A percentile compares a stretch with the other conserved stretches of the same genome.
These are phyloP conservation scores for Microctenopoma steveboyesi DNA, from an alignment of 2,797 vertebrate species.

Conservation along the genomic window DNA sequence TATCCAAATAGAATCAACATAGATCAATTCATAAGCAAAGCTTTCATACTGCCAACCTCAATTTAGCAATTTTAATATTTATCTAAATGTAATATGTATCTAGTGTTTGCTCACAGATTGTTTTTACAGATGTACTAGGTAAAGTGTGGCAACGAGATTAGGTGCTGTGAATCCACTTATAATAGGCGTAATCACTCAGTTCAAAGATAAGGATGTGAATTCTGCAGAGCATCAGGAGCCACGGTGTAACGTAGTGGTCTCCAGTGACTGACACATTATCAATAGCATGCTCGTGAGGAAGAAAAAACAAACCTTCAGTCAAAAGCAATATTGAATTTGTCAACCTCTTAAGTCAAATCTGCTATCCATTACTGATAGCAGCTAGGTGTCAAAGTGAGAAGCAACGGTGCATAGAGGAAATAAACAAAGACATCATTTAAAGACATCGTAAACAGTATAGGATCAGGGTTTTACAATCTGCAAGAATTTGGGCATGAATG, in stretches of 20 bases:
- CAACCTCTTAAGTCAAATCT: slow-evolving; percentile 60
- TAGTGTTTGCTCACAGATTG: slow-evolving; percentile 12
- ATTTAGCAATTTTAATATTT: neutral
- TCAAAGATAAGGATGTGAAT: neutral
- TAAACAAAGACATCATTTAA: slow-evolving; percentile 43
- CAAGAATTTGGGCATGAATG: slow-evolving; percentile 22
- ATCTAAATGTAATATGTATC: slow-evolving; percentile 3
- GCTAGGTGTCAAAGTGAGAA: slow-evolving; percentile 48
- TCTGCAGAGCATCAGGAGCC: slow-evolving; percentile 19
- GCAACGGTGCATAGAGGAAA: slow-evolving; percentile 28
- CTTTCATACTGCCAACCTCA: neutral
- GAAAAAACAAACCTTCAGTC: slow-evolving; percentile 33
- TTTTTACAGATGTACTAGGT: slow-evolving; percentile 8
- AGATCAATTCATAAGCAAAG: slow-evolving; percentile 3
- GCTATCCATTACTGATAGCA: slow-evolving; percentile 48
- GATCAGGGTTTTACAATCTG: slow-evolving; percentile 16
- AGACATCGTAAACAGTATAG: slow-evolving; percentile 15
- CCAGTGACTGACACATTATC: slow-evolving; percentile 31
- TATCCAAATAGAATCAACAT: slow-evolving; percentile 2
- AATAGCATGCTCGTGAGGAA: slow-evolving; percentile 10
- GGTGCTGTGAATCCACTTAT: slow-evolving; percentile 13
- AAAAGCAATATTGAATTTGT: slow-evolving; percentile 51
- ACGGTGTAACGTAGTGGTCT: slow-evolving; percentile 30
- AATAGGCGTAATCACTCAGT: neutral
- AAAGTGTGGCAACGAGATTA: neutral